These are phyloP conservation scores for Microchrysa polita DNA, from an alignment of 2,888 invertebrate species.

Conservation along the genomic window DNA sequence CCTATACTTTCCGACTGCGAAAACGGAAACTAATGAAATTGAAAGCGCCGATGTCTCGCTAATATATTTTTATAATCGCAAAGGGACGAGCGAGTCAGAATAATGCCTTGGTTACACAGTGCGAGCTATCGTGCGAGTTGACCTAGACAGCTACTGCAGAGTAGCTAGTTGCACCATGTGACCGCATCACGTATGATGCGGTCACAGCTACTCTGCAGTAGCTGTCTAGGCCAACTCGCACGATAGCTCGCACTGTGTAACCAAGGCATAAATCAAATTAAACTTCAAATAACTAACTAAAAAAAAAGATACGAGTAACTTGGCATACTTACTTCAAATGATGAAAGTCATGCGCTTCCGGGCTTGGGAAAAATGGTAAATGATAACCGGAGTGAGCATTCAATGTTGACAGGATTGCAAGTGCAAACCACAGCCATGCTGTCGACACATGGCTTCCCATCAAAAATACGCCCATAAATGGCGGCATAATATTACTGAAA, in stretches of 20 bases:
- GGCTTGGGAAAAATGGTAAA: conserved; percentile 84
- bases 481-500: conserved; percentile 80
- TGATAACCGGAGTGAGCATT: conserved; percentile 88
- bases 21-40: too few species aligned
- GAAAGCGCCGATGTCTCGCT: not conserved
- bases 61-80: conserved; percentile 14
- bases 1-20: too few species aligned
- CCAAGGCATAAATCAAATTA: too few species aligned
- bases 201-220: too few species aligned
- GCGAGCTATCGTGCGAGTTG: too few species aligned
- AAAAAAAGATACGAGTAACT: conserved; percentile 15
- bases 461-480: conserved; percentile 76
- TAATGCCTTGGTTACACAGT: too few species aligned
- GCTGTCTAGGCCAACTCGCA: too few species aligned
- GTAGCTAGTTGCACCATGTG: too few species aligned
- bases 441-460: conserved; percentile 82
- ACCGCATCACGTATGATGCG: too few species aligned
- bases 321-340: conserved; percentile 79
- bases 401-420: conserved; percentile 81
- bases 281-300: not conserved
- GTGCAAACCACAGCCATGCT: conserved; percentile 80
- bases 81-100: not conserved
- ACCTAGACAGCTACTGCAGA: too few species aligned
- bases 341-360: conserved; percentile 88
- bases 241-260: too few species aligned